phyloP scores from a whole-genome alignment of 1,140 invertebrate genomes.

The Orussus abietinus region DNA sequence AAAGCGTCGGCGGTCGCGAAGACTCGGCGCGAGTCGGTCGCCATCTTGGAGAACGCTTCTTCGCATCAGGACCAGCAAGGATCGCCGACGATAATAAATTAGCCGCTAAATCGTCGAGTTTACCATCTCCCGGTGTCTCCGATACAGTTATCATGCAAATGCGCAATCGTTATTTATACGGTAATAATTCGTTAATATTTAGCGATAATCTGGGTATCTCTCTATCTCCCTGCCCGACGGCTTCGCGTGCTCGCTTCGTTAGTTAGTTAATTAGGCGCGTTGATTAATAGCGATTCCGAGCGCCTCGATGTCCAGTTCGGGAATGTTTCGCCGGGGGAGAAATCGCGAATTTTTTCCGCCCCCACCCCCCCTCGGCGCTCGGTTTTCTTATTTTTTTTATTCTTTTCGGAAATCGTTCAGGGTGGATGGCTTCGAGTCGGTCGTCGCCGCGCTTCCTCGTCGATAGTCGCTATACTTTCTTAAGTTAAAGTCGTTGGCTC shows the following conservation, averaged over 20 bases:
- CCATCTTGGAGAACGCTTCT: no score
- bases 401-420: conserved; percentile 16
- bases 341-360: no score
- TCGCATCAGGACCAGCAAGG: no score
- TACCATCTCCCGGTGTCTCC: no score
- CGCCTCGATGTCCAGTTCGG: no score
- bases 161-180: conserved; percentile 4
- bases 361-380: no score
- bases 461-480: conserved; percentile 31
- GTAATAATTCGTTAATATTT: conserved; percentile 20
- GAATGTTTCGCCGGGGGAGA: no score
- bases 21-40: background rate
- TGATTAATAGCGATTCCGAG: conserved; percentile 29
- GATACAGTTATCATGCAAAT: background rate
- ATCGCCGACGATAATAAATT: no score
- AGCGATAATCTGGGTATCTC: conserved; percentile 15
- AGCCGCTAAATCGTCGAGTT: background rate
- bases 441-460: conserved; percentile 24
- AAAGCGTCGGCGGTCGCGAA: background rate
- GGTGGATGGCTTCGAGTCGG: conserved; percentile 46
- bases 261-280: conserved; percentile 38
- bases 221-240: conserved; percentile 15
- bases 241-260: conserved; percentile 21
- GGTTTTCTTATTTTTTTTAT: background rate
- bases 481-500: conserved; percentile 27